Conservation (phyloP, 2,113 vertebrate genomes). For the Falcunculus frontatus region DNA sequence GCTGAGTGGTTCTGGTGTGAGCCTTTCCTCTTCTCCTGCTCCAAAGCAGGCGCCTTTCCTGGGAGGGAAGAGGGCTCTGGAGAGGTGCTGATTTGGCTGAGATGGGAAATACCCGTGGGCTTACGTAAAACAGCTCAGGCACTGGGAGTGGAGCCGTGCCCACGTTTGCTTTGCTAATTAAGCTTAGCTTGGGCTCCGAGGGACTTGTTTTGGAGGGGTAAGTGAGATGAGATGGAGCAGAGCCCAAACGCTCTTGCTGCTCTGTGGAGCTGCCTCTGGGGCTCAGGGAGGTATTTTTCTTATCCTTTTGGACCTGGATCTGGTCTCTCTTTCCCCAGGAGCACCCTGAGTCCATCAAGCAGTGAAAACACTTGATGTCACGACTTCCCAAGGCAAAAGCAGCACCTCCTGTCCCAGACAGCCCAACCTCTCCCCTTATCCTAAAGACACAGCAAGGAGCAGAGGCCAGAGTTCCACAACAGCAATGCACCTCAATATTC, state of each 20-base stretch:
- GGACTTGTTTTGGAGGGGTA: constrained; percentile 21
- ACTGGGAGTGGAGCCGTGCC: background rate
- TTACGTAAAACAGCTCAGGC: constrained; percentile 2
- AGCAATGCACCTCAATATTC: background rate
- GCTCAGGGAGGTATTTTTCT: background rate
- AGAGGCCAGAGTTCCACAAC: background rate
- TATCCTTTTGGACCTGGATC: background rate
- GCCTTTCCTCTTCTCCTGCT: background rate
- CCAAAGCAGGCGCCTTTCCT: background rate
- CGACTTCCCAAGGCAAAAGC: fast-evolving
- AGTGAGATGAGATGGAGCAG: constrained; percentile 26
- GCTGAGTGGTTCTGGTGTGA: background rate
- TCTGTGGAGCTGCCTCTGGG: background rate
- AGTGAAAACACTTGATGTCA: background rate
- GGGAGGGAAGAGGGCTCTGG: background rate
- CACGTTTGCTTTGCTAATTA: constrained; percentile 48
- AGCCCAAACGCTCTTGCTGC: background rate
- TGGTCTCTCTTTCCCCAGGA: background rate
- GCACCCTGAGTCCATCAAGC: background rate
- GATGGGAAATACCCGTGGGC: background rate
- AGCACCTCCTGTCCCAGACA: background rate
- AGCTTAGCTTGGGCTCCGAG: constrained; percentile 1
- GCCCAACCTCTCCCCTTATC: background rate
- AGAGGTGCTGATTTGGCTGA: background rate
- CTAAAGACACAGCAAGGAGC: background rate